Evolutionary conservation across 2,888 invertebrate species (phyloP), one percentile per base, ranked within the genome.

Genomic region (Parascotia fuliginaria): DNA sequence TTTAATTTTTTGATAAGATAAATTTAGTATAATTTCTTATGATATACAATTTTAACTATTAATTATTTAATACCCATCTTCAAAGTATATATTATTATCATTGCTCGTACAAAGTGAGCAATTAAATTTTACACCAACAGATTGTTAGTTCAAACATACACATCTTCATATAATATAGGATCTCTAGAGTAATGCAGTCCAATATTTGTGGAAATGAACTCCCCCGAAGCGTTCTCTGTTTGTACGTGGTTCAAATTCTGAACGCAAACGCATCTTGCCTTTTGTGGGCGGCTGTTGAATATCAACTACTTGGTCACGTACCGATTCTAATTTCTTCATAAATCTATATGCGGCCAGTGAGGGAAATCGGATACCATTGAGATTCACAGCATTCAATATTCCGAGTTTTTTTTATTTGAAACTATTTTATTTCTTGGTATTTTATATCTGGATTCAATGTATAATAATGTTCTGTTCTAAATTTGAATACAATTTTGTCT

Each of bases 141-240:
- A 15, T 31, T 29, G 12, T n/a, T 33, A 28, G 12, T 41, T 14
- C 29, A 3, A 24, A 36, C 5, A 36, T 19, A 37, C 33, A 38
- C 13, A 45, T 45, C 11, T 16, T 27, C 27, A 45, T 39, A 39
- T 67, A 74, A 74, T 79, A 76, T 67, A 69, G 58, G 75, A 73
- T 69, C 73, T 70, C 73, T 68, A 74, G 77, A 81, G 78, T 75
- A 72, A 77, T 77, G 78, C 78, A 76, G 74, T 79, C 73, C 82
- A 83, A 84, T 85, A 84, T 85, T 83, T 79, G 79, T 79, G 77
- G 75, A 77, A 83, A 85, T 82, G 72, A 78, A 83, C 82, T 85
- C 75, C 68, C n/a, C 72, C 43, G 50, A 68, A 75, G 73, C 73
- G 75, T 73, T 77, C 79, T 77, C 73, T 75, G 71, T 66, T 69